phyloP scores from a whole-genome alignment of 2,888 invertebrate genomes.

The Synanthedon andrenaeformis region DNA sequence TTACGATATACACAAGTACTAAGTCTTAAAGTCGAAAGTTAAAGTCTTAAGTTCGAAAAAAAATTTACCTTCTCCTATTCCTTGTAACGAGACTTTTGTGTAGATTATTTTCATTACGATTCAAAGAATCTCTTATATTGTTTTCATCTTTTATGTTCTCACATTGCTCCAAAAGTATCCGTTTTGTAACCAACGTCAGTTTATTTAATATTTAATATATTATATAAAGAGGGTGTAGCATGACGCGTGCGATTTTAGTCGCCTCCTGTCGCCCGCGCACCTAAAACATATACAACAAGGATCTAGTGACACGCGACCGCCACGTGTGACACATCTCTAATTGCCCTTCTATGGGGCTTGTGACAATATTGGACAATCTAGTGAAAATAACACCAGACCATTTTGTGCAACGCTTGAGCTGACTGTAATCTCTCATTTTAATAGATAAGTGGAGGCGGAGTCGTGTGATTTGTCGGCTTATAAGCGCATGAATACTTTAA shows the following conservation, averaged over 20 bases:
- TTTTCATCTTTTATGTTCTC: no score
- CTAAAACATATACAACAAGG: slow-evolving; percentile 9
- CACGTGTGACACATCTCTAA: slow-evolving; percentile 66
- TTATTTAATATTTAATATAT: no score
- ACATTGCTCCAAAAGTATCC: neutral
- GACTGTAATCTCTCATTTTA: slow-evolving; percentile 67
- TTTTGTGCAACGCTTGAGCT: slow-evolving; percentile 39
- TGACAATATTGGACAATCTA: slow-evolving; percentile 68
- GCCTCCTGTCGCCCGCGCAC: slow-evolving; percentile 25
- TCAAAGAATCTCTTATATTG: no score
- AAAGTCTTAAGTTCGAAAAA: no score
- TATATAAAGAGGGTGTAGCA: slow-evolving; percentile 27
- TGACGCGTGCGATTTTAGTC: slow-evolving; percentile 10
- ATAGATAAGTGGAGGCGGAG: slow-evolving; percentile 67
- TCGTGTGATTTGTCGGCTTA: slow-evolving; percentile 53
- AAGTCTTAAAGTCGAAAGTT: no score
- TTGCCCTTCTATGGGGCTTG: slow-evolving; percentile 62
- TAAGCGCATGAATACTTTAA: slow-evolving; percentile 8
- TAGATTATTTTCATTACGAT: no score
- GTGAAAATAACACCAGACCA: slow-evolving; percentile 65
- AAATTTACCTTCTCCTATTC: no score
- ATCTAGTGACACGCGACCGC: slow-evolving; percentile 42
- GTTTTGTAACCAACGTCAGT: neutral
- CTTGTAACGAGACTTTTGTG: no score
- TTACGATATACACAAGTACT: no score